Percentiles rank a stretch among this genome's conserved stretches.
Evolutionary conservation across 2,888 invertebrate genomes (phyloP).

Genomic region (Drosophila phalerata): DNA sequence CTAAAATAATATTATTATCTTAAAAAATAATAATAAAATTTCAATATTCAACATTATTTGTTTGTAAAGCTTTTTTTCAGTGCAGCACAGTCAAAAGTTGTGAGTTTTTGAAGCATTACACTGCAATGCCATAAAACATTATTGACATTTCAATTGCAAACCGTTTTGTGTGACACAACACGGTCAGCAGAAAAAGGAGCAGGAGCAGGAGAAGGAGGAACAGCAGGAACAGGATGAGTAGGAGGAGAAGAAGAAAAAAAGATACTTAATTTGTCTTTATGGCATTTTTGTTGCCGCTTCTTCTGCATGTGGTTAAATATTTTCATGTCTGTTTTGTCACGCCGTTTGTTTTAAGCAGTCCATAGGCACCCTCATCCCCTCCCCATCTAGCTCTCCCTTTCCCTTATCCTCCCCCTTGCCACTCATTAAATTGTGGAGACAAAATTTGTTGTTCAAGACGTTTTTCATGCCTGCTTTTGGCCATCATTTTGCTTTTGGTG

Average conservation of each 20-base stretch:
- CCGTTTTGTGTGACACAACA: slow-evolving; percentile 55
- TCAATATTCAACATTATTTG: not conserved
- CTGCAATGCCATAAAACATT: slow-evolving; percentile 72
- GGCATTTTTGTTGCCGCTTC: slow-evolving; percentile 12
- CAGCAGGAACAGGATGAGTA: not conserved
- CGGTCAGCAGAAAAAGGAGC: not conserved
- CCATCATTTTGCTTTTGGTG: slow-evolving; percentile 36
- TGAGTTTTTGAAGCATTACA: slow-evolving; percentile 53
- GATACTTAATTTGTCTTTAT: slow-evolving; percentile 12
- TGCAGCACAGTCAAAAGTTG: slow-evolving; percentile 7
- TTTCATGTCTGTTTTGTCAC: slow-evolving; percentile 58
- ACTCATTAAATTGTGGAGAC: slow-evolving; percentile 64
- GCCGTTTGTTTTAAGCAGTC: slow-evolving; percentile 49
- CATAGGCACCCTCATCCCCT: not conserved
- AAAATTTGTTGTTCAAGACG: slow-evolving; percentile 43
- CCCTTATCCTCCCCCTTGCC: slow-evolving; percentile 4
- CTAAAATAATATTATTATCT: too few species aligned
- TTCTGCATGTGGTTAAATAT: slow-evolving; percentile 36
- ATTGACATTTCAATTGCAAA: slow-evolving; percentile 80
- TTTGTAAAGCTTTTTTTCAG: slow-evolving; percentile 13
- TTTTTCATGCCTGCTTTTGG: slow-evolving; percentile 25
- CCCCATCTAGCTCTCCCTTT: not conserved
- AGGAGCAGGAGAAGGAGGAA: not conserved
- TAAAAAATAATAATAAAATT: too few species aligned
- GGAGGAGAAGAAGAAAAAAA: not conserved